Evolutionary conservation across 2,888 invertebrate species (phyloP).

Genomic region (Morpho deidamia): DNA sequence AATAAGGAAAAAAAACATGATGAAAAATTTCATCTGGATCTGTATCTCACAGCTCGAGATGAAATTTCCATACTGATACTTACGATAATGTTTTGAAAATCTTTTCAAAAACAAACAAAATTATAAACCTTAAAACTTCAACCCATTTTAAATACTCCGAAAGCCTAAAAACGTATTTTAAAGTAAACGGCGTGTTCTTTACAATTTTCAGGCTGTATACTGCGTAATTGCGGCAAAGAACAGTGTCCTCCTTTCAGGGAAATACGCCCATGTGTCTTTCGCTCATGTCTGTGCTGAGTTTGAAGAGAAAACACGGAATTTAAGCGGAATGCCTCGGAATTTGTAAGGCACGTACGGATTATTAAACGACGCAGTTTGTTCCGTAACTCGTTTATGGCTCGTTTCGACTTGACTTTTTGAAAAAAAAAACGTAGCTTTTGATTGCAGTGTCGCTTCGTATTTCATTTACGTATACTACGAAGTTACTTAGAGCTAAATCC

Average conservation of each 20-base stretch:
- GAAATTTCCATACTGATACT: too few species aligned
- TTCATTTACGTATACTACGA: neutral
- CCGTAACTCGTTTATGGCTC: constrained; percentile 8
- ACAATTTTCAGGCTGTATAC: constrained; percentile 20
- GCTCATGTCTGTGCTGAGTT: constrained; percentile 15
- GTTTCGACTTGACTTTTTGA: constrained; percentile 1
- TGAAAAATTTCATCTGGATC: too few species aligned
- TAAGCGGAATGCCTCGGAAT: constrained; percentile 14
- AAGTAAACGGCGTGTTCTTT: constrained; percentile 12
- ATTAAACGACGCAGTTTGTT: constrained; percentile 10
- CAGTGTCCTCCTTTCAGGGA: constrained; percentile 20
- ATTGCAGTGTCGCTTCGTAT: neutral
- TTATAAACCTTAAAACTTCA: too few species aligned
- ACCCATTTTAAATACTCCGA: neutral
- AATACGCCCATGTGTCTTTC: constrained; percentile 19
- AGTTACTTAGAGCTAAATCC: too few species aligned
- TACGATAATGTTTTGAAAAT: too few species aligned
- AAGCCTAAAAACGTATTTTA: constrained; percentile 10
- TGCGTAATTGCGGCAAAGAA: constrained; percentile 21
- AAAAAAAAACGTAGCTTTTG: neutral
- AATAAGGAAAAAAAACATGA: too few species aligned
- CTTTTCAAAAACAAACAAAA: too few species aligned
- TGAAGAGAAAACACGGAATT: constrained; percentile 17
- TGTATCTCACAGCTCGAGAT: too few species aligned
- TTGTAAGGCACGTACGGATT: constrained; percentile 15